Evolutionary conservation across 2,888 invertebrate genomes (phyloP).

Genomic region (Thalpophila matura): DNA sequence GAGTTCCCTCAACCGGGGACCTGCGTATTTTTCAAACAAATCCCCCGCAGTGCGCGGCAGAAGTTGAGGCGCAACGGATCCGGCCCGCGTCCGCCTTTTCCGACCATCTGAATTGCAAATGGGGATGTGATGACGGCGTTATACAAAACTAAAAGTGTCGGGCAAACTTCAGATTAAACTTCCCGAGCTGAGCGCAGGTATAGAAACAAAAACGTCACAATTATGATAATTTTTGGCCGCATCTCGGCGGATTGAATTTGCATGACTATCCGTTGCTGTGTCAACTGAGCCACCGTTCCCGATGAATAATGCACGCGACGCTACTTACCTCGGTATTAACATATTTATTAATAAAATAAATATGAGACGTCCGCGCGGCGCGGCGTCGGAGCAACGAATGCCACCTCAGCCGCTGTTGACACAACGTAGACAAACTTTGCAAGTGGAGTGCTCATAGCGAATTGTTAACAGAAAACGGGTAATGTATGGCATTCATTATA

Average conservation of each 20-base stretch:
- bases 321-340: conserved; percentile 89
- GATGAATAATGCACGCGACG: conserved; percentile 88
- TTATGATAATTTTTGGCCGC: conserved; percentile 89
- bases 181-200: conserved; percentile 82
- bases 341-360: conserved; percentile 91
- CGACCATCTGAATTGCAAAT: conserved; percentile 90
- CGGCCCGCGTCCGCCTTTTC: conserved; percentile 84
- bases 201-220: conserved; percentile 90
- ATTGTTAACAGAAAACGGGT: conserved; percentile 84
- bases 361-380: conserved; percentile 82
- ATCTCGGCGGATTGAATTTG: conserved; percentile 90
- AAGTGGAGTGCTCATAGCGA: conserved; percentile 78
- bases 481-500: conserved; percentile 90
- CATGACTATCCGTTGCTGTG: conserved; percentile 90
- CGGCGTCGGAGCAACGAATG: conserved; percentile 74
- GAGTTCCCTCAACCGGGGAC: conserved; percentile 70
- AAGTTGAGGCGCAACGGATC: conserved; percentile 80
- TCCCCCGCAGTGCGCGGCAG: conserved; percentile 74
- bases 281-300: conserved; percentile 87
- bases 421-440: conserved; percentile 78
- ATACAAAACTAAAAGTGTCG: conserved; percentile 90
- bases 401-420: conserved; percentile 78
- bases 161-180: conserved; percentile 90
- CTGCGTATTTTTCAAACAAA: conserved; percentile 88
- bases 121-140: conserved; percentile 86